Conservation (phyloP, 2,113 vertebrate species). For the Caranx ignobilis region DNA sequence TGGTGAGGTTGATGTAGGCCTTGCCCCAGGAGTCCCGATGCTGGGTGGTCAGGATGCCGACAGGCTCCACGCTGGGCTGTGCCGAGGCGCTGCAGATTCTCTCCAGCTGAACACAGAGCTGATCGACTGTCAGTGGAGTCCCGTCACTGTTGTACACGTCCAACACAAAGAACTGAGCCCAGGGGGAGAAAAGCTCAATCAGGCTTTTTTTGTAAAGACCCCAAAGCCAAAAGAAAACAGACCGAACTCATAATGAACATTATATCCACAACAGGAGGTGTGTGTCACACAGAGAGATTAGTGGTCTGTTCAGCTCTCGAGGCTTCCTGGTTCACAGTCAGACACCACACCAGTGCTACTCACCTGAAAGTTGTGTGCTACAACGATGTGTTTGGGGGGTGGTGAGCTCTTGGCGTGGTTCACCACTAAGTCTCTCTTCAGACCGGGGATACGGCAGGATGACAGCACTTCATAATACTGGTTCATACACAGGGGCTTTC, state of each 20-base stretch:
- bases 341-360: neutral
- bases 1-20: conserved; percentile 90
- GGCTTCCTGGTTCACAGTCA: neutral
- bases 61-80: conserved; percentile 88
- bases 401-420: conserved; percentile 88
- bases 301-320: neutral
- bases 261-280: too few relatives aligned
- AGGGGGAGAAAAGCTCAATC: neutral
- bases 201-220: neutral
- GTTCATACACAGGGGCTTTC: conserved; percentile 94
- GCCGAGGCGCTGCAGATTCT: conserved; percentile 92
- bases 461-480: conserved; percentile 97
- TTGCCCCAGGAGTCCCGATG: conserved; percentile 94
- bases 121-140: conserved; percentile 87
- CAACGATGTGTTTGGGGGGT: conserved; percentile 90
- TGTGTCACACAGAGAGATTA: too few relatives aligned
- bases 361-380: conserved; percentile 96
- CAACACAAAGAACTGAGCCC: conserved; percentile 91
- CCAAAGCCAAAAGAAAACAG: too few relatives aligned
- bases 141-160: conserved; percentile 93
- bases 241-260: too few relatives aligned
- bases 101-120: conserved; percentile 92
- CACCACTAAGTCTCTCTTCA: conserved; percentile 89
- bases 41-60: conserved; percentile 95
- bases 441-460: conserved; percentile 93